phyloP scores from a whole-genome alignment of 2,888 invertebrate species.

The Acanthosepion esculentum region DNA sequence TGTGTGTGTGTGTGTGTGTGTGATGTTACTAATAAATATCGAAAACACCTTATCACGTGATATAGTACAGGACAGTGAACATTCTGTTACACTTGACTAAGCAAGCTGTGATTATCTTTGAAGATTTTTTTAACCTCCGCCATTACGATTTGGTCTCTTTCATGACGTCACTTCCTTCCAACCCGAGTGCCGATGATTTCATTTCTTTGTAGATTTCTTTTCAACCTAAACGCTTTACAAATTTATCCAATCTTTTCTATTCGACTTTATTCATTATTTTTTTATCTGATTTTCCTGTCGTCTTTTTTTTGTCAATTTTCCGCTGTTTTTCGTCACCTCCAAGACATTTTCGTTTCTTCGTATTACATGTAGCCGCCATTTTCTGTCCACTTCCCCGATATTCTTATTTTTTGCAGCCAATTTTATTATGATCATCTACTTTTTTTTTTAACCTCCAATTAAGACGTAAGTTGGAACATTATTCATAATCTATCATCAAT shows the following conservation, averaged over 20 bases:
- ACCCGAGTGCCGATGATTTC: neutral
- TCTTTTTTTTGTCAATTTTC: conserved; percentile 4
- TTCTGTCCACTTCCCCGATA: neutral
- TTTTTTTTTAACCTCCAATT: neutral
- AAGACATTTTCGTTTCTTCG: neutral
- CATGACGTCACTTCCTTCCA: neutral
- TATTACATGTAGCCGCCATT: neutral
- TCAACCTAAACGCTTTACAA: neutral
- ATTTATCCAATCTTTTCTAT: neutral
- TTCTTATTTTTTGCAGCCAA: neutral
- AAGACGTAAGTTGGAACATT: neutral
- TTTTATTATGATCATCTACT: neutral
- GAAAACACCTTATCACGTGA: too few relatives aligned
- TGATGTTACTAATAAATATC: too few relatives aligned
- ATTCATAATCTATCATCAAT: neutral
- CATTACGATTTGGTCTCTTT: neutral
- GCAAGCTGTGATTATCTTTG: too few relatives aligned
- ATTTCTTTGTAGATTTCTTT: neutral
- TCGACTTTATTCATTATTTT: neutral
- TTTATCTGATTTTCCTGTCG: neutral
- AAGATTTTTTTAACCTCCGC: neutral
- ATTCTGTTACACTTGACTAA: too few relatives aligned
- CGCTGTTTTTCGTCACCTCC: conserved; percentile 6
- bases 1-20: too few relatives aligned
- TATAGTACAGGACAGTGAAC: too few relatives aligned